Evolutionary conservation across 2,888 invertebrate species (phyloP).

Genomic region (Rotaria macrura): DNA sequence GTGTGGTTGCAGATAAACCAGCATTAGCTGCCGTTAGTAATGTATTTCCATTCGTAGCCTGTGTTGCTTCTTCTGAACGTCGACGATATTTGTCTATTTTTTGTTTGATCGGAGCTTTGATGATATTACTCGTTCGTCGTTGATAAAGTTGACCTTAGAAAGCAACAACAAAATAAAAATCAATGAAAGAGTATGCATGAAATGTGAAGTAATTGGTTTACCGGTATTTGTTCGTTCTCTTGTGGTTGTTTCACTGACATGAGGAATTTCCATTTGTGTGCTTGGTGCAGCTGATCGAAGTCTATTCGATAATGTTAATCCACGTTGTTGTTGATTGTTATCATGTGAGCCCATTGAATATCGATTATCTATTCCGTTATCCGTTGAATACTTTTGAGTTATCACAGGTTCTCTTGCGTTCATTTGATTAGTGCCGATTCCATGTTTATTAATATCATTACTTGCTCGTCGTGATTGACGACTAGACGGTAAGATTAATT

Average conservation of each 20-base stretch:
- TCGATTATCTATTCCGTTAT: not conserved
- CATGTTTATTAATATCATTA: not conserved
- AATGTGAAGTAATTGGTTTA: not conserved
- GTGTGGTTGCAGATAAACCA: not conserved
- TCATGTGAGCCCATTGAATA: not conserved
- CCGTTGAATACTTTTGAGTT: not conserved
- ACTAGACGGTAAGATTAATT: not conserved
- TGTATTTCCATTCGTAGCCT: not conserved
- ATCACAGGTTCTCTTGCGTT: not conserved
- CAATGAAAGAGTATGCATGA: not conserved
- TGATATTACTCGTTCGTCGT: not conserved
- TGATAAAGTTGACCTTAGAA: not conserved
- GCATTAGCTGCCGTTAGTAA: not conserved
- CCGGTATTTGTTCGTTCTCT: not conserved
- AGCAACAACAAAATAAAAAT: not conserved
- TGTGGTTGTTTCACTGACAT: not conserved
- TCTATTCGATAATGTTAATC: not conserved
- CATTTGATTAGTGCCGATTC: not conserved
- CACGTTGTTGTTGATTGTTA: not conserved
- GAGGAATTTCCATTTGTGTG: not conserved
- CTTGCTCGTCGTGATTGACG: not conserved
- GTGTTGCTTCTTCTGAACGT: not conserved
- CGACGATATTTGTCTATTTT: constrained; percentile 15
- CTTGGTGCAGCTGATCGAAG: not conserved
- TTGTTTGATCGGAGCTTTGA: not conserved